A percentile compares a stretch with the other conserved stretches of the same genome.
phyloP scores from a whole-genome alignment of 2,797 vertebrate species.

The Betta splendens region DNA sequence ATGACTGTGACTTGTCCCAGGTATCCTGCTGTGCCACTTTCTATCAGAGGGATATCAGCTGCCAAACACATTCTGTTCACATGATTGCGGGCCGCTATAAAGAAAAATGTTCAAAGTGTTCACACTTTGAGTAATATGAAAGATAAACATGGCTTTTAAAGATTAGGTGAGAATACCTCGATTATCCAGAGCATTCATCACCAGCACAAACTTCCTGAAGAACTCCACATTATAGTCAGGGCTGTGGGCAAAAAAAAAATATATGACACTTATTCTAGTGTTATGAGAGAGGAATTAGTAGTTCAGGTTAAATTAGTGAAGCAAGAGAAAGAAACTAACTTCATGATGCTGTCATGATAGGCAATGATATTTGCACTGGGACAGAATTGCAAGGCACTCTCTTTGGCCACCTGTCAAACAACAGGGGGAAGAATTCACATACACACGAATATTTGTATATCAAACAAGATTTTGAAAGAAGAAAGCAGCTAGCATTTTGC shows the following conservation, averaged over 20 bases:
- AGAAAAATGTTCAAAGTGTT: neutral
- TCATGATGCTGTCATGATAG: slow-evolving; percentile 98
- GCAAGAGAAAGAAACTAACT: slow-evolving; percentile 78
- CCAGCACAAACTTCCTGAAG: slow-evolving; percentile 93
- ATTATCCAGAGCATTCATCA: slow-evolving; percentile 99
- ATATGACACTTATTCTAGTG: neutral
- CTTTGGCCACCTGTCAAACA: slow-evolving; percentile 91
- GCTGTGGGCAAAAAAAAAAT: slow-evolving; percentile 71
- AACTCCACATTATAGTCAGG: slow-evolving; percentile 98
- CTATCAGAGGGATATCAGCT: slow-evolving; percentile 94
- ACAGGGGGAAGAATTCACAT: neutral
- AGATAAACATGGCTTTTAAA: neutral
- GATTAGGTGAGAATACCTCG: slow-evolving; percentile 82
- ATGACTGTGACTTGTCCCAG: slow-evolving; percentile 97
- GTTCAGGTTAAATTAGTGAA: too few species aligned
- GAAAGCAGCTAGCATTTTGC: neutral
- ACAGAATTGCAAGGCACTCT: slow-evolving; percentile 94
- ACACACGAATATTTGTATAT: neutral
- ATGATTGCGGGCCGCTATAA: slow-evolving; percentile 93
- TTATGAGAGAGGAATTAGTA: neutral
- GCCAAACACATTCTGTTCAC: slow-evolving; percentile 99
- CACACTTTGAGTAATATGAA: neutral
- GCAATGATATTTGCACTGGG: slow-evolving; percentile 93
- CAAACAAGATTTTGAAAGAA: neutral
- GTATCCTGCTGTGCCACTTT: slow-evolving; percentile 97